These are phyloP conservation scores for Antennarius striatus DNA, from an alignment of 2,113 vertebrate species.

Conservation along the genomic window DNA sequence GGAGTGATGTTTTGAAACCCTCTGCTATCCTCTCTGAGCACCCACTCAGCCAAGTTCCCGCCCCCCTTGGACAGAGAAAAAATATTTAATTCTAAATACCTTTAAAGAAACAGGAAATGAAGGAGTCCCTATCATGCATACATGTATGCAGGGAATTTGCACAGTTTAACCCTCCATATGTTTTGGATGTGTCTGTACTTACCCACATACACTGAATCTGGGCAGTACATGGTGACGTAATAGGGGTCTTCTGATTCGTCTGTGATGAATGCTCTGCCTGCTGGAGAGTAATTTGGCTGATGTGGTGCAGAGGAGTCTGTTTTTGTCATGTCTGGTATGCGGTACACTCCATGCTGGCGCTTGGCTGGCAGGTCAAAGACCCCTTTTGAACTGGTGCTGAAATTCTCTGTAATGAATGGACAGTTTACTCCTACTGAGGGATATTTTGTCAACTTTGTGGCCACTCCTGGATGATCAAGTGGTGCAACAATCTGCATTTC, in stretches of 20 bases:
- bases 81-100: constrained; percentile 22
- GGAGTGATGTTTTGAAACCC: constrained; percentile 24
- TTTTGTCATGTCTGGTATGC: constrained; percentile 31
- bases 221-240: constrained; percentile 67
- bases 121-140: background rate
- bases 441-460: constrained; percentile 41
- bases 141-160: background rate
- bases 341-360: constrained; percentile 24
- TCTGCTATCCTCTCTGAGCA: constrained; percentile 35
- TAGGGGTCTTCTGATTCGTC: constrained; percentile 63
- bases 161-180: constrained; percentile 3
- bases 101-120: constrained; percentile 7
- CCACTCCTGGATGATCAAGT: constrained; percentile 3
- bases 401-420: constrained; percentile 34
- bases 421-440: constrained; percentile 40
- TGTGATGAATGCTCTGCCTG: constrained; percentile 40
- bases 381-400: constrained; percentile 42
- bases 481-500: constrained; percentile 27
- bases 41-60: constrained; percentile 3
- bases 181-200: constrained; percentile 55
- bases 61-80: constrained; percentile 5
- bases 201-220: constrained; percentile 69
- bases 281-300: constrained; percentile 20
- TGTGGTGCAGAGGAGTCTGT: constrained; percentile 13
- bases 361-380: constrained; percentile 35